A percentile compares a stretch with the other conserved stretches of the same genome.
These are phyloP conservation scores for Turnix velox DNA, from an alignment of 2,113 vertebrate genomes.

Conservation along the genomic window DNA sequence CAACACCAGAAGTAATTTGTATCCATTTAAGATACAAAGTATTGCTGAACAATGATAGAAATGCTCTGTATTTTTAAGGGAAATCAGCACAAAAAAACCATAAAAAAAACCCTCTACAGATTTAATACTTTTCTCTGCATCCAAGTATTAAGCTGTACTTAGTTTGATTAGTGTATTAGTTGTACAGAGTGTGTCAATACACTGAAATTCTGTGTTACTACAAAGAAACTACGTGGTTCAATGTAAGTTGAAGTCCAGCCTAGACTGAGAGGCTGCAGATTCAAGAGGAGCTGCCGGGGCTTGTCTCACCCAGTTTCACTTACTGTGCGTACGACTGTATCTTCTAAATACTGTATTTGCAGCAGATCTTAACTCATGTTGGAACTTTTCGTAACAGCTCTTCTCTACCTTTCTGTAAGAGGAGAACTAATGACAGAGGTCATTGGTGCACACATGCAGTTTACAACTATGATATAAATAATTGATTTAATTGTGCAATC, in stretches of 20 bases:
- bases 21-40: background rate
- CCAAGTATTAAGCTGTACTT: background rate
- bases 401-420: background rate
- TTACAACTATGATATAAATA: slow-evolving; percentile 8
- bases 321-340: background rate
- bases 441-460: background rate
- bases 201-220: background rate
- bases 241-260: background rate
- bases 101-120: background rate
- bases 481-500: background rate
- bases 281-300: background rate
- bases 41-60: background rate
- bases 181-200: background rate
- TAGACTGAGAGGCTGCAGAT: background rate
- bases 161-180: background rate
- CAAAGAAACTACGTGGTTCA: background rate
- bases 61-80: background rate
- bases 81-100: background rate
- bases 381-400: background rate
- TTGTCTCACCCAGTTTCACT: background rate
- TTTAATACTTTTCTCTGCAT: background rate
- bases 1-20: background rate
- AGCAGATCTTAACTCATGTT: background rate
- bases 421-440: background rate
- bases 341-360: background rate